Conservation (phyloP, 2,797 vertebrate genomes). For the Melopsittacus undulatus region DNA sequence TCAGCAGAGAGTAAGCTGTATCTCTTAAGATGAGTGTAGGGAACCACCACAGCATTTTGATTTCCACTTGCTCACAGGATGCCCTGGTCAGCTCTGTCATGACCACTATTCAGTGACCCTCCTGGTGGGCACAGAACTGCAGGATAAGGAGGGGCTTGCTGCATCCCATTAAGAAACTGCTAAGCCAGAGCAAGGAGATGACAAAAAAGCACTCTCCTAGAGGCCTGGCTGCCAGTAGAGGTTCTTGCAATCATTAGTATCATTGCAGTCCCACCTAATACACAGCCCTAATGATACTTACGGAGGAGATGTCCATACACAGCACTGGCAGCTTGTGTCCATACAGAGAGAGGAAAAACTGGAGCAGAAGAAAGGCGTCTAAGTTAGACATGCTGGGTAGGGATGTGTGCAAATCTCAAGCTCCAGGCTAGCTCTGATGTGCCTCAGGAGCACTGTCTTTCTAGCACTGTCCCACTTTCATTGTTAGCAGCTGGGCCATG, state of each 20-base stretch:
- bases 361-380: constrained; percentile 29
- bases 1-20: neutral
- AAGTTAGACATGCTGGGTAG: neutral
- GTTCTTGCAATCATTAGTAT: neutral
- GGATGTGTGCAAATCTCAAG: neutral
- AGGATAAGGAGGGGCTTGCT: neutral
- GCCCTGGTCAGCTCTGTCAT: neutral
- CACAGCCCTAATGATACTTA: constrained; percentile 78
- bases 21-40: neutral
- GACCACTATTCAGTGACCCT: fast-evolving
- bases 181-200: neutral
- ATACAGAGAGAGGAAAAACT: constrained; percentile 98
- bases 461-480: neutral
- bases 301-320: constrained; percentile 95
- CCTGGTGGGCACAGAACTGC: neutral
- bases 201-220: neutral
- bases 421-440: neutral
- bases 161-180: neutral
- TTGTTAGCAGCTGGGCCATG: neutral
- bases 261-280: neutral
- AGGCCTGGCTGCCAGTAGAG: neutral
- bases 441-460: neutral
- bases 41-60: neutral
- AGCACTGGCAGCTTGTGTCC: constrained; percentile 98
- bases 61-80: neutral